Evolutionary conservation across 2,888 invertebrate genomes (phyloP), one percentile per base, ranked within the genome.

Genomic region (Ectemnius continuus): DNA sequence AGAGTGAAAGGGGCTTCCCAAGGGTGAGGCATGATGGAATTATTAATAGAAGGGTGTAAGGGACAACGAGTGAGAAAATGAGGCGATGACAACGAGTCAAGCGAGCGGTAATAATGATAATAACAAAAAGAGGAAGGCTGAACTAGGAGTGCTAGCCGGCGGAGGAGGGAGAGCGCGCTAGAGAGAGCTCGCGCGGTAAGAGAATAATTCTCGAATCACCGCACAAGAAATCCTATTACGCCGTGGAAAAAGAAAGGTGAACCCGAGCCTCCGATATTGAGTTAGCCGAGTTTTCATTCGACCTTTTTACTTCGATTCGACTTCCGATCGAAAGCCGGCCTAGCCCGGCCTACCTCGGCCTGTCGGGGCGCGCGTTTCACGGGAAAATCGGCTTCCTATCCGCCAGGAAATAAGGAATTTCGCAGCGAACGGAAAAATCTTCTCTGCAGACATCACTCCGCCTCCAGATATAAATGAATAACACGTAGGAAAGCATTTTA

Each of bases 281-380:
- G 86, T 89, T 89, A 88, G 85, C 84, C 84, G 85, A 88, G 88
- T 89, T 88, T 88, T 88, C 87, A 86, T 86, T 88, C 84, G 85
- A 86, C 85, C 86, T 85, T 86, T 86, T 85, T 85, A 85, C 85
- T 86, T 85, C 82, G 82, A 86, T 86, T 87, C 85, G 83, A 86
- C 81, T 83, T 80, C 78, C 84, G 82, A 86, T 80, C 84, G 80
- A 73, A 52, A 78, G 79, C 80, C 78, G 81, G 78, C 71, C 75
- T 73, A 56, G 71, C 71, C 80, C 78, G 81, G 78, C 71, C 75
- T 73, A 56, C 73, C 71, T 4, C 6, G n/a, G 8, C n/a, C 52
- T 52, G n/a, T 52, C 52, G 36, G 36, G 36, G 36, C 36, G 72
- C 71, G 77, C 78, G 79, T 84, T 81, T 78, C 76, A 76, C 74